These are phyloP conservation scores for Melitaea cinxia DNA, from an alignment of 1,140 invertebrate species.

Conservation along the genomic window DNA sequence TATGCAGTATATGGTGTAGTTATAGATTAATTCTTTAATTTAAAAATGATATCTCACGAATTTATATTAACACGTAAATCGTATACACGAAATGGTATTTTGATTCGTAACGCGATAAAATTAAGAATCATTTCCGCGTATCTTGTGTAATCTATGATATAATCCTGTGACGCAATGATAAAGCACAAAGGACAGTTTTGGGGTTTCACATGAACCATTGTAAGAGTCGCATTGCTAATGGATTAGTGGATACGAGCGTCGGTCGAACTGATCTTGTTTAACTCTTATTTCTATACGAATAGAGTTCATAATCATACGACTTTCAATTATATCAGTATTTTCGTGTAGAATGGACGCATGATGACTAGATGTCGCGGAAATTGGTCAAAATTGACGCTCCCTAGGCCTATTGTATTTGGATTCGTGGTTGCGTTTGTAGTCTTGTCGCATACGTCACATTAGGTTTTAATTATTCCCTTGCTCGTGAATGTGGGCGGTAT, in stretches of 20 bases:
- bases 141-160: conserved; percentile 21
- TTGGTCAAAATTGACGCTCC: conserved; percentile 56
- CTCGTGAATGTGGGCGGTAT: not conserved
- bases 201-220: conserved; percentile 55
- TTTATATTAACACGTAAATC: not conserved
- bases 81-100: not conserved
- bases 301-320: conserved; percentile 29
- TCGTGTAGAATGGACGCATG: conserved; percentile 40
- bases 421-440: conserved; percentile 39
- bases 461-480: conserved; percentile 35
- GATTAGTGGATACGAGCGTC: conserved; percentile 56
- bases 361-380: conserved; percentile 51
- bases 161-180: conserved; percentile 36
- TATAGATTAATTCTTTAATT: too few species aligned
- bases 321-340: conserved; percentile 6
- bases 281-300: conserved; percentile 11
- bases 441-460: conserved; percentile 36
- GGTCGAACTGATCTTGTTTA: not conserved
- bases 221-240: conserved; percentile 70
- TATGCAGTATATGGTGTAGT: too few species aligned
- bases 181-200: conserved; percentile 51
- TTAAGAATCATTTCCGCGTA: not conserved
- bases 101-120: not conserved
- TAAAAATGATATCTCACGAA: not conserved
- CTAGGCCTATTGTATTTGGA: conserved; percentile 33